phyloP scores from a whole-genome alignment of 2,888 invertebrate genomes.

The Junonia oenone region DNA sequence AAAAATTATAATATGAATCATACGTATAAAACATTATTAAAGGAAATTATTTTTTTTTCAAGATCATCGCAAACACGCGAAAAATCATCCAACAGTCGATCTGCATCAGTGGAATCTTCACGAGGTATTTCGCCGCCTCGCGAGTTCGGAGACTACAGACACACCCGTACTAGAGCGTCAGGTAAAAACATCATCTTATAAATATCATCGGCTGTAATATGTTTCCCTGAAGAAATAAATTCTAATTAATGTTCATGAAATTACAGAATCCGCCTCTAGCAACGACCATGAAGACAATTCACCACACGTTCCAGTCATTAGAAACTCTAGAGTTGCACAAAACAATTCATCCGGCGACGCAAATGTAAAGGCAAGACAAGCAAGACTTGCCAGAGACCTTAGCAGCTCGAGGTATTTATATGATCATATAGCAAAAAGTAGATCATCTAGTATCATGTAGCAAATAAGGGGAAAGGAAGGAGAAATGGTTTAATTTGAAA shows the following conservation, averaged over 20 bases:
- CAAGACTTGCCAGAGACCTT: conserved; percentile 65
- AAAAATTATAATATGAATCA: not conserved
- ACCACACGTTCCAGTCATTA: conserved; percentile 67
- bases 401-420: conserved; percentile 59
- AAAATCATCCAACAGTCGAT: conserved; percentile 81
- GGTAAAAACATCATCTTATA: conserved; percentile 46
- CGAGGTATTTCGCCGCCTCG: conserved; percentile 63
- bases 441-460: conserved; percentile 29
- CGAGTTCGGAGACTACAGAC: conserved; percentile 61
- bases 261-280: conserved; percentile 66
- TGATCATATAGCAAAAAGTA: not conserved
- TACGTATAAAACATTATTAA: not conserved
- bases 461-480: conserved; percentile 79
- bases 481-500: conserved; percentile 27
- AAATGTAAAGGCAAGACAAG: conserved; percentile 67
- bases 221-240: not conserved
- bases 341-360: conserved; percentile 62
- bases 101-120: conserved; percentile 71
- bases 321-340: conserved; percentile 51
- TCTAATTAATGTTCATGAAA: not conserved
- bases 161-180: conserved; percentile 57
- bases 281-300: conserved; percentile 64
- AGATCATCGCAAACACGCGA: conserved; percentile 83
- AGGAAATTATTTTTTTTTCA: not conserved
- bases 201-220: not conserved